Evolutionary conservation across 2,797 vertebrate genomes (phyloP).

Genomic region (Phyllotis vaccarum): DNA sequence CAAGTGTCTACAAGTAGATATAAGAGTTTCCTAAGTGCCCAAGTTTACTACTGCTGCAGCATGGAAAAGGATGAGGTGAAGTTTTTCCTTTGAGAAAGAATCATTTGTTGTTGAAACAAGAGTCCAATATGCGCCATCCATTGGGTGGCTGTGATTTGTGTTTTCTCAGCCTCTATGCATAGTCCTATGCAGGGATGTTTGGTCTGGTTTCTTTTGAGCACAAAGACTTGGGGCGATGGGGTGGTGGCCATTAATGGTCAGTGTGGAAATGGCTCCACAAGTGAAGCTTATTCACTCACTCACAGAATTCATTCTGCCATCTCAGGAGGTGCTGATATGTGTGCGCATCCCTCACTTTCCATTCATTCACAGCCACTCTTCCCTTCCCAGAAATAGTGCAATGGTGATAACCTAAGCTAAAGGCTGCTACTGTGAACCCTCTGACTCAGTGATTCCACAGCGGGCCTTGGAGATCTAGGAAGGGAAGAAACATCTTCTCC

Average conservation of each 20-base stretch:
- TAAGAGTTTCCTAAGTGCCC: background rate
- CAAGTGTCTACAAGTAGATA: background rate
- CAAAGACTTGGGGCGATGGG: rapidly evolving
- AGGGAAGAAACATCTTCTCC: background rate
- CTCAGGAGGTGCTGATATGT: background rate
- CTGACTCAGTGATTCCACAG: background rate
- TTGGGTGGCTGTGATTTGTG: background rate
- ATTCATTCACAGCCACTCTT: background rate
- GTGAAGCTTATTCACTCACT: background rate
- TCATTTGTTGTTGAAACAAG: conserved; percentile 34
- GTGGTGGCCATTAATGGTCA: background rate
- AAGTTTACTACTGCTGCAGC: background rate
- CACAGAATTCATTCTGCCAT: background rate
- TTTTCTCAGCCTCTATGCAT: background rate
- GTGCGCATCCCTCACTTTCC: background rate
- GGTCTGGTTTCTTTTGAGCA: background rate
- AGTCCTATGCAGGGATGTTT: background rate
- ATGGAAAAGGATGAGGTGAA: background rate
- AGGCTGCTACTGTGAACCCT: background rate
- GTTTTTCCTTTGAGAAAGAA: conserved; percentile 22
- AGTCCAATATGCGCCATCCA: background rate
- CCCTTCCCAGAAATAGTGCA: background rate
- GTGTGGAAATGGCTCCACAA: background rate
- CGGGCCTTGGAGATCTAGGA: background rate
- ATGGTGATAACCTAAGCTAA: background rate